Base-by-base conservation (phyloP, 1,140 invertebrate species). In the Drosophila bocqueti region DNA sequence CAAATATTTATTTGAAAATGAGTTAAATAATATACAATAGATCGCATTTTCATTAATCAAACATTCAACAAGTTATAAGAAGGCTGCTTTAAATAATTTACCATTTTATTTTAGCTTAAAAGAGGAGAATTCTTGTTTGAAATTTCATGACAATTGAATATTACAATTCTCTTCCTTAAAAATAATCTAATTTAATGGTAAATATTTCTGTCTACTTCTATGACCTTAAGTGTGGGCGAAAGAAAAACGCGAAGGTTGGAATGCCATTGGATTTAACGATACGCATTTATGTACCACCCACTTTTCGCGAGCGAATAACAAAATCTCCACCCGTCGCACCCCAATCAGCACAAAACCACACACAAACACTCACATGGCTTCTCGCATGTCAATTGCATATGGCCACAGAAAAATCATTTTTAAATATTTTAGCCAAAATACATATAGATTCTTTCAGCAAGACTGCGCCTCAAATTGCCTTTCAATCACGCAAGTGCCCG, bases 321-420 rank as follows among this genome's bases (percentile, higher is more conserved):
- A 57, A 40, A 40, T 40, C 36, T 24, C 2, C 9, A 21, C 21
- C 38, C 54, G 10, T 10, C 54, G 26, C 54, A 55, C 54, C 15
- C 54, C 34, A 57, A 21, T 26, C 54, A n/a, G 4, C 52, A 24
- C 29, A 36, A n/a, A 52, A 52, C 49, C 50, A 21, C 54, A 40
- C 55, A 24, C 34, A 34, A 11, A 13, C 49, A 34, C 24, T 26
- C 24, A n/a, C 15, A 26, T n/a, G 57, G 38, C 57, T 45, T 16
- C 11, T 36, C 31, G 47, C 60, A 54, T 62, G 46, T 54, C 60
- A 54, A 24, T 38, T 55, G 60, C 60, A 62, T 34, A 62, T 55
- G 60, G 46, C 60, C 60, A 34, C 49, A 34, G 60, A 15, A n/a
- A 62, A 62, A 62, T 24, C n/a, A 55, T 55, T 54, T 54, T 18